These are phyloP conservation scores for Aphidoletes aphidimyza DNA, from an alignment of 2,888 invertebrate species.

Conservation along the genomic window DNA sequence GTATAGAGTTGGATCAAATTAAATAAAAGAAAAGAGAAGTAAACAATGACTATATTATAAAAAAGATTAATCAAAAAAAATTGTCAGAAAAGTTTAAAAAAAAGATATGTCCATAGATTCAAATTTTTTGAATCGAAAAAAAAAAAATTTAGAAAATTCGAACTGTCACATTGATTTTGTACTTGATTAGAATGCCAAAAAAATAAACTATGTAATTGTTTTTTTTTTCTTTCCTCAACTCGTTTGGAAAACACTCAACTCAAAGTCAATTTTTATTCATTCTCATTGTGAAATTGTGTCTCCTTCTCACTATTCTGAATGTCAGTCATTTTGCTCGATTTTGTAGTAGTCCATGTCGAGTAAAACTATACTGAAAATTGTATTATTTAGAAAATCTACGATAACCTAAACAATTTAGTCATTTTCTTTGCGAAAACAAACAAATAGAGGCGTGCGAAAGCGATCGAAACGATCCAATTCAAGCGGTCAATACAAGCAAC, in stretches of 20 bases:
- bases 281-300: not conserved
- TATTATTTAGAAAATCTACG: not conserved
- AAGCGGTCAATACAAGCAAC: not conserved
- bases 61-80: too few species aligned
- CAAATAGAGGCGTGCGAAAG: not conserved
- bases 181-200: conserved; percentile 31
- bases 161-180: conserved; percentile 25
- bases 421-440: too few species aligned
- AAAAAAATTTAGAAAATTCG: not conserved
- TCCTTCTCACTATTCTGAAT: not conserved
- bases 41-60: too few species aligned
- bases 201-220: conserved; percentile 12
- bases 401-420: not conserved
- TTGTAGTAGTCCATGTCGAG: not conserved
- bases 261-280: not conserved
- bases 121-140: not conserved
- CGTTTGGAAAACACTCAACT: not conserved
- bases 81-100: too few species aligned
- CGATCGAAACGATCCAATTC: not conserved
- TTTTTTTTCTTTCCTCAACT: not conserved
- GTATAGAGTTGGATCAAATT: conserved; percentile 13
- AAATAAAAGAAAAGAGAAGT: too few species aligned
- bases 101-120: too few species aligned
- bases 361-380: not conserved
- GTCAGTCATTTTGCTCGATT: not conserved